phyloP scores from a whole-genome alignment of 2,113 vertebrate genomes.

The Dryoscopus gambensis region DNA sequence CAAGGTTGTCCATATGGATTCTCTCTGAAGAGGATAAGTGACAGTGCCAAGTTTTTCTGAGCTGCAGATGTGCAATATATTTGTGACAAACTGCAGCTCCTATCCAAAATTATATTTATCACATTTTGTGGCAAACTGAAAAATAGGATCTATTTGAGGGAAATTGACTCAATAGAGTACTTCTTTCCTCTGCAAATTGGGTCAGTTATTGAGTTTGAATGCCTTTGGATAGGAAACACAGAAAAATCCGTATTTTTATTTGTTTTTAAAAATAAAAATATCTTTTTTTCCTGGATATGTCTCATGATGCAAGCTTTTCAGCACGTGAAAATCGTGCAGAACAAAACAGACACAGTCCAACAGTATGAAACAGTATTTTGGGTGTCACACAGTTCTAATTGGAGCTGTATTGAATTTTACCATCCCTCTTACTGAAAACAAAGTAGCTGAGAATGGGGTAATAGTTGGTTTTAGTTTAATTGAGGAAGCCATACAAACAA shows the following conservation, averaged over 20 bases:
- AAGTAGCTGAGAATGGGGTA: neutral
- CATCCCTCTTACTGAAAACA: neutral
- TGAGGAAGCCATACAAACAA: neutral
- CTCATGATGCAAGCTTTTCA: neutral
- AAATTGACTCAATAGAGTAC: neutral
- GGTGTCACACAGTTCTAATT: neutral
- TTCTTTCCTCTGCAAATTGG: neutral
- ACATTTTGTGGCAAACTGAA: constrained; percentile 8
- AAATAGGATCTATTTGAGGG: neutral
- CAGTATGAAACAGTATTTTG: neutral
- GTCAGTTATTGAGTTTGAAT: neutral
- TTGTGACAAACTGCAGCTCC: constrained; percentile 24
- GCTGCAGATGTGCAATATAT: constrained; percentile 37
- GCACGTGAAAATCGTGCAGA: neutral
- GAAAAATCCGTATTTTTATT: neutral
- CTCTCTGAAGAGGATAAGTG: neutral
- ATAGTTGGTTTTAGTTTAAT: neutral
- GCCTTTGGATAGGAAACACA: neutral
- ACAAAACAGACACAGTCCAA: neutral
- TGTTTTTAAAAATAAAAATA: neutral
- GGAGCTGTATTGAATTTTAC: neutral
- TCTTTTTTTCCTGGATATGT: neutral
- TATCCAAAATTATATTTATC: constrained; percentile 33
- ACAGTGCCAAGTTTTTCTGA: neutral
- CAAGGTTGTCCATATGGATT: neutral